These are phyloP conservation scores for Drosophila rhopaloa DNA, from an alignment of 1,140 invertebrate species.

Conservation along the genomic window DNA sequence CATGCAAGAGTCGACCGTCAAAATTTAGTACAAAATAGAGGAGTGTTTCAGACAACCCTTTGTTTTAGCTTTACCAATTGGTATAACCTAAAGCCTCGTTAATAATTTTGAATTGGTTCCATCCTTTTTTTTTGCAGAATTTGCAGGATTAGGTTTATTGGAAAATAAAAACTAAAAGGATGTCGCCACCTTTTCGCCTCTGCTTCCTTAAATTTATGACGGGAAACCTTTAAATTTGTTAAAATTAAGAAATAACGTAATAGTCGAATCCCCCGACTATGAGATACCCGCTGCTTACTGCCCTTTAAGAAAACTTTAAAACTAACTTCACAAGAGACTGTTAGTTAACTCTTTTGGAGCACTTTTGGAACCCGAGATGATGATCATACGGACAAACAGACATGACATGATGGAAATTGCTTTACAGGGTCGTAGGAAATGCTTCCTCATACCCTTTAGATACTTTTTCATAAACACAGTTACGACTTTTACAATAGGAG, in stretches of 20 bases:
- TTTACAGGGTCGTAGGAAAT: too few relatives aligned
- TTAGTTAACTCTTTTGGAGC: background rate
- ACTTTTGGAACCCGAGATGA: background rate
- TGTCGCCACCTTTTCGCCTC: too few relatives aligned
- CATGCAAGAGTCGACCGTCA: background rate
- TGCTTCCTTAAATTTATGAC: background rate
- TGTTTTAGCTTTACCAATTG: too few relatives aligned
- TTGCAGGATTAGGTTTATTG: too few relatives aligned
- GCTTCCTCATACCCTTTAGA: too few relatives aligned
- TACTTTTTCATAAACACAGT: background rate
- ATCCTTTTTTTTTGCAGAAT: too few relatives aligned
- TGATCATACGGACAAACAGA: background rate
- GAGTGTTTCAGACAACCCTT: too few relatives aligned
- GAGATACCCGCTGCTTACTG: background rate
- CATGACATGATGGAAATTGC: background rate
- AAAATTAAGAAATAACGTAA: background rate
- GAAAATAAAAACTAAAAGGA: too few relatives aligned
- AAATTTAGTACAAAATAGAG: background rate
- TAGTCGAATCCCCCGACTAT: background rate
- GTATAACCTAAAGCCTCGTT: too few relatives aligned
- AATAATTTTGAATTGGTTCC: too few relatives aligned
- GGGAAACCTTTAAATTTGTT: background rate
- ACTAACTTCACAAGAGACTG: too few relatives aligned
- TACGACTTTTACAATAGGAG: background rate
- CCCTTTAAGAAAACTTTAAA: background rate